Evolutionary conservation across 2,888 invertebrate genomes (phyloP), one percentile per base, ranked within the genome.

Genomic region (Peribatodes rhomboidaria): DNA sequence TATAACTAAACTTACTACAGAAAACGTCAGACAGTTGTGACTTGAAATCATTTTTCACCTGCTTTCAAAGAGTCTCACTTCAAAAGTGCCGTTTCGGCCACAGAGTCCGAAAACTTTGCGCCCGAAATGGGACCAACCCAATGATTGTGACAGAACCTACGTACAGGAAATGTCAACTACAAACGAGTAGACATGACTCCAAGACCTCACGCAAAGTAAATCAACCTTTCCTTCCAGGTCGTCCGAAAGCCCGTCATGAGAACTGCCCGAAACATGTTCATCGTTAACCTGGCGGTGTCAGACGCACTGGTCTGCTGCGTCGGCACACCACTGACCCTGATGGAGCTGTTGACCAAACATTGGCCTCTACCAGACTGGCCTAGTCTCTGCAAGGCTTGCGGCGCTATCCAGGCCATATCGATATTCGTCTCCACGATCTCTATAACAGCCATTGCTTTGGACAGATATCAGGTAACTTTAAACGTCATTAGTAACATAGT

Each of bases 361-460:
- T 98, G 98, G 97, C 97, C 97, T 0, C 92, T 98, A 44, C 98
- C 98, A 11, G 95, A 96, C 77, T 95, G 97, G 88, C 95, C 94
- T 2, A 94, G 96, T 71, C 89, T 96, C 59, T 98, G 98, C 88
- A 98, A 98, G 87, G 95, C 97, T 71, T 96, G 97, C 71, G 97
- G 97, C 0, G 96, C 97, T 67, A 94, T 98, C 52, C 98, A 98
- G 84, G 98, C 97, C 0, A 96, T 97, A 69, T 98, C 98, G 78
- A 97, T 98, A 74, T 98, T 98, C 85, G 98, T 98, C 0, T 98
- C 98, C 0, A 98, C 98, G 0, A 97, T 98, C 81, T 97, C 98
- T 71, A 98, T 98, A 75, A 98, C 98, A 3, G 98, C 98, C 9
- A 98, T 98, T 73, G 97, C 97, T 27, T 92, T 97, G 84, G 97